These are phyloP conservation scores for Campylomormyrus numenius DNA, from an alignment of 2,113 vertebrate genomes.

Conservation along the genomic window DNA sequence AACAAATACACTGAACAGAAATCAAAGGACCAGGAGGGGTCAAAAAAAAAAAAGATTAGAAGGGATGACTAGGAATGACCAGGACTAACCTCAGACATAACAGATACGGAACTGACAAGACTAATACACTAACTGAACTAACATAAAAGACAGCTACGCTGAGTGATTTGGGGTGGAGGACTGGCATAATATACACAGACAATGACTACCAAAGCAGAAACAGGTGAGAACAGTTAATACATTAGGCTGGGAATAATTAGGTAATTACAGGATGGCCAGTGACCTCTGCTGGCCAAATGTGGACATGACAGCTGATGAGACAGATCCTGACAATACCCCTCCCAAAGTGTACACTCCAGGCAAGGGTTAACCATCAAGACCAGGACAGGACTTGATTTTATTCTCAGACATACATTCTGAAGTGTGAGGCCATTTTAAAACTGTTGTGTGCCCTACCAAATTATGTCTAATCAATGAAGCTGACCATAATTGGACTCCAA, in stretches of 20 bases:
- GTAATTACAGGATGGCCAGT: background rate
- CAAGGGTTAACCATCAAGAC: too few species aligned
- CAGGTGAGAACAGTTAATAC: background rate
- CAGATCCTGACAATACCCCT: background rate
- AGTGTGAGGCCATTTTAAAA: too few species aligned
- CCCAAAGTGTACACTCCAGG: too few species aligned
- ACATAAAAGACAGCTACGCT: background rate
- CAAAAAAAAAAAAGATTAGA: background rate
- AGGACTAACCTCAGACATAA: background rate
- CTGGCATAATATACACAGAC: background rate
- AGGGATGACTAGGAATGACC: background rate
- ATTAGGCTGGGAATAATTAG: background rate
- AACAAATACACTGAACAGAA: background rate
- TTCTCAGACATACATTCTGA: too few species aligned
- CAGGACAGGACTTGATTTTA: too few species aligned
- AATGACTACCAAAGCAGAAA: background rate
- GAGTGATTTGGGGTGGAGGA: background rate
- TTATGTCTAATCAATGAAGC: too few species aligned
- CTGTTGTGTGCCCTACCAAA: too few species aligned
- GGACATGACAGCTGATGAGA: background rate
- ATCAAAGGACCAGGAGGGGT: background rate
- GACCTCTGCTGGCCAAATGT: background rate
- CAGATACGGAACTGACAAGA: background rate
- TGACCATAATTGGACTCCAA: too few species aligned
- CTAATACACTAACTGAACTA: background rate